These are phyloP conservation scores for Drosophila lowei DNA, from an alignment of 1,140 invertebrate genomes.

Conservation along the genomic window DNA sequence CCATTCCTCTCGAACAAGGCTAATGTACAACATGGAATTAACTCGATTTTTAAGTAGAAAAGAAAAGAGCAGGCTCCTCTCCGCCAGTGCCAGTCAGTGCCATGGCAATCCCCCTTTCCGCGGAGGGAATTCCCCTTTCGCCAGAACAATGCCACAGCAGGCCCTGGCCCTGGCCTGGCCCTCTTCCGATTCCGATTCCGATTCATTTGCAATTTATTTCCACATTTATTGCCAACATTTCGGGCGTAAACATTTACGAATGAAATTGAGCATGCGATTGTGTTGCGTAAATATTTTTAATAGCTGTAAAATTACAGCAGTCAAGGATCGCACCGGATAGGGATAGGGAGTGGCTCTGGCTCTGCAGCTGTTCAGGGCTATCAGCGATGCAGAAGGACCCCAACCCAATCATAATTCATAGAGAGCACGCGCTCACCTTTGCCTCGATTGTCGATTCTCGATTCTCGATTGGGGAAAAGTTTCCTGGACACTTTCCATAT, in stretches of 20 bases:
- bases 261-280: constrained; percentile 54
- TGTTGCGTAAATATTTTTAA: constrained; percentile 42
- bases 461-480: constrained; percentile 9
- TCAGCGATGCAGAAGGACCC: neutral
- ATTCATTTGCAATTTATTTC: constrained; percentile 10
- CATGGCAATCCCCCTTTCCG: no score
- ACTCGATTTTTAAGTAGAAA: no score
- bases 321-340: neutral
- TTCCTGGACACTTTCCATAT: constrained; percentile 30
- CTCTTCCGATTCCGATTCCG: neutral
- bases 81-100: no score
- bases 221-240: constrained; percentile 1
- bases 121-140: no score
- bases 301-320: constrained; percentile 26
- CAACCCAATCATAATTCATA: neutral
- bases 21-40: neutral
- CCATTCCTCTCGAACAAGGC: neutral
- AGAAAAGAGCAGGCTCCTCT: no score
- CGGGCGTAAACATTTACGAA: constrained; percentile 24
- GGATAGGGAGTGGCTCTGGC: neutral
- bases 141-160: neutral
- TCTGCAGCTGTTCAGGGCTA: neutral
- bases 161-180: no score
- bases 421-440: constrained; percentile 15
- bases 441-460: neutral